Conservation (phyloP, 2,888 invertebrate species). For the Linnaemya vulpina region DNA sequence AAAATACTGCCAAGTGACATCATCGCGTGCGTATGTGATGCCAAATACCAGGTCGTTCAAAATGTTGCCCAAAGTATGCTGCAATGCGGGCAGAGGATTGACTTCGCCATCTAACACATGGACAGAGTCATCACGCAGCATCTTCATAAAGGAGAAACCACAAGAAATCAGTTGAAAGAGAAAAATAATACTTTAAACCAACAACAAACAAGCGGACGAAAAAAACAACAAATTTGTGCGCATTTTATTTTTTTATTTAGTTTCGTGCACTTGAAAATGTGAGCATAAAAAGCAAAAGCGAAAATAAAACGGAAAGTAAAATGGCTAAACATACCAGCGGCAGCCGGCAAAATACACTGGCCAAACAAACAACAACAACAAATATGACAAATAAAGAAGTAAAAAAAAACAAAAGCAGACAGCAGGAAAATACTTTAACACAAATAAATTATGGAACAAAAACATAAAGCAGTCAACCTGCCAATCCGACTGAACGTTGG, state of each 20-base stretch:
- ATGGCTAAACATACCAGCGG: conserved; percentile 38
- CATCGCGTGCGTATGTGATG: conserved; percentile 86
- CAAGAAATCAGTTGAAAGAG: conserved; percentile 32
- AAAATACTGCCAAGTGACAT: conserved; percentile 90
- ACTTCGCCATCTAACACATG: conserved; percentile 78
- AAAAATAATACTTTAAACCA: conserved; percentile 17
- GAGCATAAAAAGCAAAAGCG: conserved; percentile 65
- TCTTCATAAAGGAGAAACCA: conserved; percentile 63
- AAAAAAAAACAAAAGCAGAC: not conserved
- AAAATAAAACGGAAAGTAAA: conserved; percentile 67
- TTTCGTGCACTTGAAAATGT: conserved; percentile 67
- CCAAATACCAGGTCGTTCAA: conserved; percentile 92
- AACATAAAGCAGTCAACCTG: conserved; percentile 18
- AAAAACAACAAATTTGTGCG: conserved; percentile 9
- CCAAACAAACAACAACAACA: no score
- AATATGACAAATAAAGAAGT: not conserved
- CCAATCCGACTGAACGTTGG: not conserved
- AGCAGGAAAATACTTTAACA: conserved; percentile 18
- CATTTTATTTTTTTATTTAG: conserved; percentile 35
- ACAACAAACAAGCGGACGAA: conserved; percentile 23
- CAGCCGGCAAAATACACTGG: conserved; percentile 29
- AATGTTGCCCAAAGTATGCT: conserved; percentile 90
- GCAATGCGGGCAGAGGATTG: conserved; percentile 79
- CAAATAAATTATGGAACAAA: conserved; percentile 33
- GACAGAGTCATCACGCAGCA: conserved; percentile 74